A percentile compares a stretch with the other conserved stretches of the same genome.
Conservation (phyloP, 2,888 invertebrate species). For the Apodemia mormo region DNA sequence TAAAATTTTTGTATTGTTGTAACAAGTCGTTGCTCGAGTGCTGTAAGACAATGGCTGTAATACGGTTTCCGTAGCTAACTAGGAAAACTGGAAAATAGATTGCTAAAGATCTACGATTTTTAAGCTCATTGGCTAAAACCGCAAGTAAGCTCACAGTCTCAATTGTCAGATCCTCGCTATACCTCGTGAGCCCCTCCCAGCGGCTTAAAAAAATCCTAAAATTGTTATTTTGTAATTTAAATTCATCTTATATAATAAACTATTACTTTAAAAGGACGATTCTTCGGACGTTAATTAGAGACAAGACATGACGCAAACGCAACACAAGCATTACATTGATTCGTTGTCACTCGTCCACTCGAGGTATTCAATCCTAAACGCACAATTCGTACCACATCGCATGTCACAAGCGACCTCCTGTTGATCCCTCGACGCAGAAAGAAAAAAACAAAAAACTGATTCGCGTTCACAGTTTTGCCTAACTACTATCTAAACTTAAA, state of each 20-base stretch:
- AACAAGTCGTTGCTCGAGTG: too few species aligned
- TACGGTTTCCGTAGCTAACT: too few species aligned
- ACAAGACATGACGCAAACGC: slow-evolving; percentile 47
- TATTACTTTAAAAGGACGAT: not conserved
- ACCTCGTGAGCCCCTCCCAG: not conserved
- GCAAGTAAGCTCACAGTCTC: too few species aligned
- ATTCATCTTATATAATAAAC: slow-evolving; percentile 1
- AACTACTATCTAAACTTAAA: slow-evolving; percentile 79
- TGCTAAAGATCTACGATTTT: too few species aligned
- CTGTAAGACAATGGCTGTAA: too few species aligned
- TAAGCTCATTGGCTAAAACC: too few species aligned
- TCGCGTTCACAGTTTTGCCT: slow-evolving; percentile 74
- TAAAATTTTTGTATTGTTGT: too few species aligned
- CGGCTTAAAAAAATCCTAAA: not conserved
- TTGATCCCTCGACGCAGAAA: slow-evolving; percentile 72
- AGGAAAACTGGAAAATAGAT: too few species aligned
- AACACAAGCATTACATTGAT: slow-evolving; percentile 45
- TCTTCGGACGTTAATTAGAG: slow-evolving; percentile 26
- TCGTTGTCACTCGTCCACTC: slow-evolving; percentile 65
- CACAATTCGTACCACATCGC: slow-evolving; percentile 62
- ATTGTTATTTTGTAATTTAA: not conserved
- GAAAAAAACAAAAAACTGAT: slow-evolving; percentile 64
- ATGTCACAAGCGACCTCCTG: slow-evolving; percentile 52
- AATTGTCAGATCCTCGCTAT: too few species aligned
- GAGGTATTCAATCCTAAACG: slow-evolving; percentile 53